phyloP scores from a whole-genome alignment of 1,140 invertebrate species.

The Ceratitis capitata region DNA sequence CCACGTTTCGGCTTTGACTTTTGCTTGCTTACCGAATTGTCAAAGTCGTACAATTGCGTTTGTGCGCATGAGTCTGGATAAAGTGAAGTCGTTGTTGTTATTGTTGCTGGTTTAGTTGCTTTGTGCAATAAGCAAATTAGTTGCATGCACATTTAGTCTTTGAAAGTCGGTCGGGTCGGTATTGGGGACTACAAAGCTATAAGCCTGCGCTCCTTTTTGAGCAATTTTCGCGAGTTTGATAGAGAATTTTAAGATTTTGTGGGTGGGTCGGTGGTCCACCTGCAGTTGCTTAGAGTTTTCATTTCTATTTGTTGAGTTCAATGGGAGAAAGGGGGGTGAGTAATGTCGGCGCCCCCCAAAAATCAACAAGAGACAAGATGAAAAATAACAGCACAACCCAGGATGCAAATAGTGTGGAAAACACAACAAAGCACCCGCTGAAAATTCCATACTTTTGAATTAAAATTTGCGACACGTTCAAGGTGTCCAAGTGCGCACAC shows the following conservation, averaged over 20 bases:
- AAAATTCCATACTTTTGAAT: neutral
- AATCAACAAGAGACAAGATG: neutral
- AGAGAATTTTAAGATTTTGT: neutral
- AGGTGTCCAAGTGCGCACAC: neutral
- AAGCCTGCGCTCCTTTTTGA: neutral
- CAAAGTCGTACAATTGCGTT: neutral
- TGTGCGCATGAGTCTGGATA: neutral
- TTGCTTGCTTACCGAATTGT: neutral
- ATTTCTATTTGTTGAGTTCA: neutral
- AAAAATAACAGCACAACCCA: neutral
- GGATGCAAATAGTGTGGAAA: neutral
- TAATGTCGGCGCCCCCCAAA: no score
- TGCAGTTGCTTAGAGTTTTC: no score
- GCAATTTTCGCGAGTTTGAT: neutral
- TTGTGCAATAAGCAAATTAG: constrained; percentile 31
- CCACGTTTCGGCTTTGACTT: neutral
- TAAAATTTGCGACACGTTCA: constrained; percentile 24
- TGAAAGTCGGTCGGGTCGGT: neutral
- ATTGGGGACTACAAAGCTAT: neutral
- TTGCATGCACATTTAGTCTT: neutral
- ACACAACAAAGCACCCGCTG: neutral
- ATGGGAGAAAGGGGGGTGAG: no score
- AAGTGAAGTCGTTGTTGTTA: neutral
- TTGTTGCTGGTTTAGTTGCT: no score
- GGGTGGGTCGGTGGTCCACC: no score